A percentile compares a stretch with the other conserved stretches of the same genome.
These are phyloP conservation scores for Zaprionus capensis DNA, from an alignment of 1,140 invertebrate genomes.

Conservation along the genomic window DNA sequence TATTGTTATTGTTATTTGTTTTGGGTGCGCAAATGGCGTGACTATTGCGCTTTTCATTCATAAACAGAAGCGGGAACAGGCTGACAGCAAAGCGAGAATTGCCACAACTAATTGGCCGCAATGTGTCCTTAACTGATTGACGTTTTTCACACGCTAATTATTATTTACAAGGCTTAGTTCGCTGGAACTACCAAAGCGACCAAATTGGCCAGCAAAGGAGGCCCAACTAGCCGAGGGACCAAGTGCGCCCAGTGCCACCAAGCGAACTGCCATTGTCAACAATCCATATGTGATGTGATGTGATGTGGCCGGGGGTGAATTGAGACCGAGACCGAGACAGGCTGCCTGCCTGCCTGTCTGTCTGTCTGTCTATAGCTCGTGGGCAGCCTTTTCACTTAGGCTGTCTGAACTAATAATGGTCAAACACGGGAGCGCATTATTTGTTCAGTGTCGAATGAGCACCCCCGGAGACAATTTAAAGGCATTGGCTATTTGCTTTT, in stretches of 20 bases:
- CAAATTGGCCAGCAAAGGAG: background rate
- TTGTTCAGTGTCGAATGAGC: slow-evolving; percentile 68
- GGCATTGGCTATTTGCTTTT: slow-evolving; percentile 46
- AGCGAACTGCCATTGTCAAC: slow-evolving; percentile 54
- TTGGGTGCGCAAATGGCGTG: slow-evolving; percentile 30
- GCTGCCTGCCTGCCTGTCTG: background rate
- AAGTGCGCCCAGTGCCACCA: background rate
- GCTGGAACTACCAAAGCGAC: background rate
- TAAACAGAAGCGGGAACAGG: background rate
- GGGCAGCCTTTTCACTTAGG: slow-evolving; percentile 32
- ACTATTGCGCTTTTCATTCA: slow-evolving; percentile 29
- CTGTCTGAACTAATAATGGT: slow-evolving; percentile 66
- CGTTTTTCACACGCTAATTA: slow-evolving; percentile 76
- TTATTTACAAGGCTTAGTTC: slow-evolving; percentile 62
- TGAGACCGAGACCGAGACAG: background rate
- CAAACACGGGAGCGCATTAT: slow-evolving; percentile 74
- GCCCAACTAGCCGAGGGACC: slow-evolving; percentile 8
- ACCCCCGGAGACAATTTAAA: slow-evolving; percentile 34
- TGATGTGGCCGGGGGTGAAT: background rate
- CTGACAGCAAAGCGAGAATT: background rate
- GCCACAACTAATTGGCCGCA: slow-evolving; percentile 58
- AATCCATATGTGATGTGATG: slow-evolving; percentile 32
- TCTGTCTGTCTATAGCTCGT: background rate
- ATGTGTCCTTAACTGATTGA: slow-evolving; percentile 63
- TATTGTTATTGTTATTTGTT: background rate